Conservation (phyloP, 2,888 invertebrate species). For the Zygothrica quintamaculata region DNA sequence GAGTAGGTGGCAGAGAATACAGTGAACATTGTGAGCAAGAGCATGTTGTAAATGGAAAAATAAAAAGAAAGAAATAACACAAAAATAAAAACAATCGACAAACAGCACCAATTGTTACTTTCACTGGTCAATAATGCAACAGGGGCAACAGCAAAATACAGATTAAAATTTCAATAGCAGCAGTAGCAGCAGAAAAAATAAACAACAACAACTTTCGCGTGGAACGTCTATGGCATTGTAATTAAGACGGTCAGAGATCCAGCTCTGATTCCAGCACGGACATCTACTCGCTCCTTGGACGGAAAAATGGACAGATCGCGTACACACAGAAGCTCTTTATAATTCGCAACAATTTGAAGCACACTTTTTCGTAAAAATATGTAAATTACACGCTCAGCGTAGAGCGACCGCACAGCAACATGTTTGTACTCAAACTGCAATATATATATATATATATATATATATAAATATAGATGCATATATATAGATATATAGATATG, state of each 20-base stretch:
- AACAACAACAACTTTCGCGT: conserved; percentile 63
- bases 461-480: neutral
- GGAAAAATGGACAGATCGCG: conserved; percentile 5
- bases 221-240: conserved; percentile 56
- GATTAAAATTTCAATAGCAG: conserved; percentile 39
- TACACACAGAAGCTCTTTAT: conserved; percentile 40
- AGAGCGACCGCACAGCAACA: conserved; percentile 15
- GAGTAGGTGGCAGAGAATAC: conserved; percentile 44
- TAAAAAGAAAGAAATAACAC: too few relatives aligned
- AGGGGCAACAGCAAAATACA: conserved; percentile 32
- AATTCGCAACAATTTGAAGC: conserved; percentile 57
- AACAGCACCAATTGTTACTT: conserved; percentile 68
- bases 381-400: conserved; percentile 55
- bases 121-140: conserved; percentile 71
- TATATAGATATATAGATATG: neutral
- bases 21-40: neutral
- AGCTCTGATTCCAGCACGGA: conserved; percentile 8
- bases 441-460: neutral
- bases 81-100: conserved; percentile 39
- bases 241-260: conserved; percentile 61
- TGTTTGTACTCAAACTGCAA: neutral
- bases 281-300: conserved; percentile 5
- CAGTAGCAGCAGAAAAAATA: conserved; percentile 13
- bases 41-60: neutral
- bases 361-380: conserved; percentile 58